Base-by-base conservation (phyloP, 2,797 vertebrate species). In the Fistularia tabacaria region DNA sequence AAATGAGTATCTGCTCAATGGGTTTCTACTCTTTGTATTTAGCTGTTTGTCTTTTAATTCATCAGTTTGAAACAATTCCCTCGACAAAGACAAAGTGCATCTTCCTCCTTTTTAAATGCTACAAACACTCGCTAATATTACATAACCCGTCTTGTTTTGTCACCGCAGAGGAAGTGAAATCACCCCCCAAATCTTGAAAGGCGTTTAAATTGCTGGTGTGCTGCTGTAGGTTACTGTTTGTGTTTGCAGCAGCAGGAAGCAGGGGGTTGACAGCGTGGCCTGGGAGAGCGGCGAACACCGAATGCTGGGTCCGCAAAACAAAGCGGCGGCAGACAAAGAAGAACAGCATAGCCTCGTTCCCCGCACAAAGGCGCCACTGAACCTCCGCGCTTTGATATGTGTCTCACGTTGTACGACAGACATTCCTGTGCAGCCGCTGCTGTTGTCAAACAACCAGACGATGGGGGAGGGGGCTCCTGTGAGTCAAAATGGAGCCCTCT, bases 401-500 rank as follows among this genome's bases (percentile, higher is more conserved):
- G 79, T 73, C 80, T 87, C 88, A 87, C 84, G 85, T 88, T 73
- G 76, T 62, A 59, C 57, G 39, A 63, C 71, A 73, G 69, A 82
- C 84, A 87, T 88, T 90, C 86, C 86, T 87, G 71, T 69, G 9
- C 61, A 11, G 46, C 72, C 43, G 62, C 76, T 60, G 63, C 80
- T 88, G 85, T 87, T 86, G 82, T 86, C 83, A 87, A 84, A 88
- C 85, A 83, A 75, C 53, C 49, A 40, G 51, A 47, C 14, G 0
- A 73, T 36, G 64, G 54, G 56, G 65, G 47, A 42, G 63, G 55
- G 42, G 25, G 12, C 10, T 15, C 9, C 3, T 8, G 14, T 5
- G 9, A 7, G 6, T n/a, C 37, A 7, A 25, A 52, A 44, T 7
- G 36, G 42, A 40, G 39, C 8, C 39, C 25, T 25, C 25, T 25